Evolutionary conservation across 2,888 invertebrate genomes (phyloP), one percentile per base, ranked within the genome.

Genomic region (Punctoribates punctum): DNA sequence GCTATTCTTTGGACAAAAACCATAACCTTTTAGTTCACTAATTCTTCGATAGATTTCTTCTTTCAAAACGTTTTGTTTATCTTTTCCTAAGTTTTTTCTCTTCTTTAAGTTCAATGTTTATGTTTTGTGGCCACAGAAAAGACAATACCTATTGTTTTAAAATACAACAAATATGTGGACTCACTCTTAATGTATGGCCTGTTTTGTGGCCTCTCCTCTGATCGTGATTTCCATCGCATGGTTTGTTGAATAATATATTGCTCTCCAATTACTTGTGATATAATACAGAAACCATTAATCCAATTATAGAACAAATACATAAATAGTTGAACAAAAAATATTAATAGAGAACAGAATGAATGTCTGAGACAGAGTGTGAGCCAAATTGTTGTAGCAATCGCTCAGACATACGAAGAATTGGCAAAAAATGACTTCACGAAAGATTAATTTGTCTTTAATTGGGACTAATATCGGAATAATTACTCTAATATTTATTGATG

Each of bases 141-240:
- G 65, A 65, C 65, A 65, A 65, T 65, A 65, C 65, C 65, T 34
- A 65, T 65, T 65, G 65, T 65, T 65, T 57, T 42, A 42, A 42
- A 42, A 9, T 42, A 42, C 11, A 42, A 13, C 42, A 42, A 42
- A 42, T 13, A 42, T 42, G 34, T 34, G 42, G 42, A 42, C 42
- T 42, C 11, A 42, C 13, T 42, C 11, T 8, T 42, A 42, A 42
- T 42, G 42, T 42, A 11, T 11, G 25, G 4, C n/a, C 8, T 54
- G 20, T 54, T n/a, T n/a, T 42, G 42, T 42, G 42, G 13, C 13
- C 42, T 42, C 8, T 42, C 13, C 42, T 42, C 13, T 27, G n/a
- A 17, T 65, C 65, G 17, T 17, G 29, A 29, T 65, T 27, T 62
- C 29, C 29, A 65, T 65, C 65, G 65, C 65, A 65, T 65, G 27